A percentile compares a stretch with the other conserved stretches of the same genome.
These are phyloP conservation scores for Oceanites oceanicus DNA, from an alignment of 2,113 vertebrate genomes.

Conservation along the genomic window DNA sequence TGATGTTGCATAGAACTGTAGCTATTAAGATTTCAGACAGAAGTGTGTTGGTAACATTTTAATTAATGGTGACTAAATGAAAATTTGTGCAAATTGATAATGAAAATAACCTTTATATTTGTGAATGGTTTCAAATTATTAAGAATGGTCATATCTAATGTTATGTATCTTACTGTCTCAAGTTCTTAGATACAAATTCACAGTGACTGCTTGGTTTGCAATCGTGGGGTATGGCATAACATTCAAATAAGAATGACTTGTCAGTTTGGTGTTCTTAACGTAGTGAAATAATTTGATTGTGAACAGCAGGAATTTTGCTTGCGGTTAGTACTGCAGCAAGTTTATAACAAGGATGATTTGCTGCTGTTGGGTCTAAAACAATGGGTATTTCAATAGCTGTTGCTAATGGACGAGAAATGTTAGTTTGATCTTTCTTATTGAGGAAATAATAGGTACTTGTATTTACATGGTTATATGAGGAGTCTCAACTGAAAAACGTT, in stretches of 20 bases:
- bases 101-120: background rate
- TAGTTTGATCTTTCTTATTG: background rate
- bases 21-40: background rate
- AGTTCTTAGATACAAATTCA: background rate
- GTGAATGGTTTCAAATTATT: background rate
- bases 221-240: background rate
- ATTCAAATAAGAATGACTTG: background rate
- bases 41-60: background rate
- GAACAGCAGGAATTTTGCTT: background rate
- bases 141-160: background rate
- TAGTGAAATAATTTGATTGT: background rate
- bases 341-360: background rate
- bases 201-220: background rate
- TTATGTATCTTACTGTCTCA: background rate
- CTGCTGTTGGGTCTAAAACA: background rate
- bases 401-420: background rate
- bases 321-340: background rate
- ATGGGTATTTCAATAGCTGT: background rate
- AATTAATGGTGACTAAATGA: background rate
- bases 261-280: background rate
- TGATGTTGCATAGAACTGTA: background rate
- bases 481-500: background rate
- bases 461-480: background rate
- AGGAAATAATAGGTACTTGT: background rate
- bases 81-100: background rate